Base-by-base conservation (phyloP, 2,113 vertebrate genomes). In the Shinisaurus crocodilurus region DNA sequence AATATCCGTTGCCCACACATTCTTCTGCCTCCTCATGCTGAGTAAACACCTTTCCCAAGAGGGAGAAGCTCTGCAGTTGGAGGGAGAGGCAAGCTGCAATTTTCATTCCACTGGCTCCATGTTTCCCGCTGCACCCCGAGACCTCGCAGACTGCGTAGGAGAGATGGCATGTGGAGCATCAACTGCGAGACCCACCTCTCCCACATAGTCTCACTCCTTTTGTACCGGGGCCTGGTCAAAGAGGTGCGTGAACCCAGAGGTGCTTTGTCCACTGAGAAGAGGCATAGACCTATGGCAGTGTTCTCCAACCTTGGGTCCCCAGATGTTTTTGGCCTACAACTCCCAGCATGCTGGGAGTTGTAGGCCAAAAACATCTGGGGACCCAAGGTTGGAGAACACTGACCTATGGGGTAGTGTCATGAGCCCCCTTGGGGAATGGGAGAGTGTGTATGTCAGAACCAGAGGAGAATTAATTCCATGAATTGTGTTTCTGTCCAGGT, bases 41-140 rank as follows among this genome's bases (percentile, higher is more conserved):
- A 6, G 54, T 93, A 94, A 94, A 91, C 92, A 87, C 76, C 83
- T 96, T 96, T 93, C 95, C 86, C 90, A 94, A 94, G 89, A 95
- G 75, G 5, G 89, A 94, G 95, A 91, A 81, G 5, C 25, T 29
- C 50, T 74, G 18, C 0, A 0, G 27, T 12, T 0, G 0, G 40
- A 67, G 43, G 4, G 0, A 75, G 84, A 12, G 0, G 65, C 29
- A 0, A 3, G 48, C 75, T 93, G 70, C 50, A 80, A 93, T 88
- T 91, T 77, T 34, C 85, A 16, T 87, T 69, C 91, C 0, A 3
- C 4, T 1, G 1, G n/a, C 23, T 25, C 13, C n/a, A 12, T 4
- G 5, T 12, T 50, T 27, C 37, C 79, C 57, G 43, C 84, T 57
- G 32, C 57, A 1, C 76, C 75, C 65, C 0, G 2, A 63, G 74